Base-by-base conservation (phyloP, 2,797 vertebrate genomes). In the Orientallactaga sibirica region DNA sequence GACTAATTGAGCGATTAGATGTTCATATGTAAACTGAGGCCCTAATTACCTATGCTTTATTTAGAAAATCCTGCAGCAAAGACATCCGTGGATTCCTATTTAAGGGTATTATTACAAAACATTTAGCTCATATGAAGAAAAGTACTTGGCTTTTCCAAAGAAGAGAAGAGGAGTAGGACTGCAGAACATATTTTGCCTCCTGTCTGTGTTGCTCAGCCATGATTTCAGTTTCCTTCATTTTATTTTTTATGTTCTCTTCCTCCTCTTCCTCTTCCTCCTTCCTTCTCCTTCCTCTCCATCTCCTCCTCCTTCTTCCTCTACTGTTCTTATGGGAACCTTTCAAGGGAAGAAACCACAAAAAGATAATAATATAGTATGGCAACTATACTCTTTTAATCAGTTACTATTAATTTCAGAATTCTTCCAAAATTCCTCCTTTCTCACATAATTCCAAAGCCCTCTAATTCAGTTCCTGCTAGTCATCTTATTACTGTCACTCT, bases 1-100 rank as follows among this genome's bases (percentile, higher is more conserved):
- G 93, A 95, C 87, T 96, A 94, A 96, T 94, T 96, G 94, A 70
- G 37, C 82, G 68, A 94, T 97, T 95, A 96, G 70, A 93, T 58
- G 75, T 18, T 95, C 85, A 94, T 66, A 79, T 43, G 62, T 91
- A 96, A 94, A 91, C 78, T 37, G 87, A 93, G 90, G 88, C 77
- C 87, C 78, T 96, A 96, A 97, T 96, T 96, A 94, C 82, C 71
- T 80, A 41, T 3, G 84, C 79, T 96, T 96, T 95, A 93, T 96
- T 94, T 86, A 95, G 95, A 94, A 95, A 92, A 81, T 76, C 84
- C 89, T 91, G 41, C 78, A 88, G 48, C 67, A 62, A 90, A 93
- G 85, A 70, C 68, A 85, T 93, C 61, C 91, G 9, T 43, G 37
- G 52, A 93, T 90, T 90, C 75, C 33, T 92, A 94, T 62, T 81